Evolutionary conservation across 2,797 vertebrate genomes (phyloP), one percentile per base, ranked within the genome.

Genomic region (Centroberyx gerrardi): DNA sequence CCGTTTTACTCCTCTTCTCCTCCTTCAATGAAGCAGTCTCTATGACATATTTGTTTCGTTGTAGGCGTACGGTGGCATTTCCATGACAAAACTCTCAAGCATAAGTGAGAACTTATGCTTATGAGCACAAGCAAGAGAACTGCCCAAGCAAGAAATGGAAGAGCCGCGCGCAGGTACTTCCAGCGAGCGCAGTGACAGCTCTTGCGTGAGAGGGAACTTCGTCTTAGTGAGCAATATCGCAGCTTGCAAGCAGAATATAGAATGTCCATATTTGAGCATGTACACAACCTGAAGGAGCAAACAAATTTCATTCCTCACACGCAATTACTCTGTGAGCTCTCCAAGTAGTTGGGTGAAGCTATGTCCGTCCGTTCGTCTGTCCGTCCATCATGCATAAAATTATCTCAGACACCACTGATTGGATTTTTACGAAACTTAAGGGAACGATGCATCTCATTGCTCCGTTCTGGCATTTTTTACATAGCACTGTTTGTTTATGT

Each of bases 271-370:
- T 72, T 72, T 61, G 22, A 22, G 22, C 22, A 31, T 55, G 64
- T 17, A 65, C 51, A 68, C 15, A 69, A 33, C 29, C 49, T 58
- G 49, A 68, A 10, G 9, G 22, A 27, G 68, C 62, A 22, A 58
- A 54, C 12, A 63, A 74, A 72, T 69, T 86, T 79, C 52, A 76
- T 67, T 69, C 68, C 60, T 36, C 68, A 58, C 65, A 74, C 27
- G 59, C 62, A 77, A 59, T 79, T 72, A 70, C 22, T 22, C 42
- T 27, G 44, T 64, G 15, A 68, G 49, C 49, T 73, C 78, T 81
- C 62, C 42, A 8, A 78, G 65, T 22, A 22, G 22, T 22, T 22
- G 22, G 22, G 22, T 22, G 22, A 22, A 22, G 22, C 22, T 22
- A 22, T 22, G 22, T 22, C 22, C 22, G 22, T 22, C 48, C 64